These are phyloP conservation scores for Labroides dimidiatus DNA, from an alignment of 2,797 vertebrate species.

Conservation along the genomic window DNA sequence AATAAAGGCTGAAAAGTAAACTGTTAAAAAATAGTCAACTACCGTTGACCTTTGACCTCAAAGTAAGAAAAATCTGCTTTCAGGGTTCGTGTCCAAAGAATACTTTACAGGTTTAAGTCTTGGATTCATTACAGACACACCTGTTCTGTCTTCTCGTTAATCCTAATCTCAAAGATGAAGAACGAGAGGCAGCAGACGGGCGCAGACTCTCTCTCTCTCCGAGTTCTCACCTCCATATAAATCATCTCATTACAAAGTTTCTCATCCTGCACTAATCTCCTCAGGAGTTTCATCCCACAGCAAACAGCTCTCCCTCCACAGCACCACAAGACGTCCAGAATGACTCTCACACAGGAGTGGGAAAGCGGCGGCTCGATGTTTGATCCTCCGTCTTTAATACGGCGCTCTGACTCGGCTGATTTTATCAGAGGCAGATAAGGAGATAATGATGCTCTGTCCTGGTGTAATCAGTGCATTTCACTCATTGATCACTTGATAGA, in stretches of 20 bases:
- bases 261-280: slow-evolving; percentile 55
- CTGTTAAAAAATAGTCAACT: too few species aligned
- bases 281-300: slow-evolving; percentile 38
- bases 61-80: too few species aligned
- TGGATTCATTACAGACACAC: too few species aligned
- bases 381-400: slow-evolving; percentile 18
- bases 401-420: slow-evolving; percentile 20
- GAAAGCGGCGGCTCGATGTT: slow-evolving; percentile 1
- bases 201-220: slow-evolving; percentile 2
- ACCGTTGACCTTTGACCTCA: too few species aligned
- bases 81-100: too few species aligned
- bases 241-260: slow-evolving; percentile 46
- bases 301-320: slow-evolving; percentile 55
- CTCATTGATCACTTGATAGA: slow-evolving; percentile 57
- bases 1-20: too few species aligned
- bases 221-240: slow-evolving; percentile 31
- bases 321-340: slow-evolving; percentile 23
- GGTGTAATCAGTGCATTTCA: slow-evolving; percentile 59
- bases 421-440: slow-evolving; percentile 54
- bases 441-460: slow-evolving; percentile 57
- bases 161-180: neutral
- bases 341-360: slow-evolving; percentile 14
- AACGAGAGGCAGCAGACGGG: neutral
- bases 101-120: too few species aligned
- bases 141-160: neutral